Base-by-base conservation (phyloP, 2,888 invertebrate species). In the Aphrophora alni region DNA sequence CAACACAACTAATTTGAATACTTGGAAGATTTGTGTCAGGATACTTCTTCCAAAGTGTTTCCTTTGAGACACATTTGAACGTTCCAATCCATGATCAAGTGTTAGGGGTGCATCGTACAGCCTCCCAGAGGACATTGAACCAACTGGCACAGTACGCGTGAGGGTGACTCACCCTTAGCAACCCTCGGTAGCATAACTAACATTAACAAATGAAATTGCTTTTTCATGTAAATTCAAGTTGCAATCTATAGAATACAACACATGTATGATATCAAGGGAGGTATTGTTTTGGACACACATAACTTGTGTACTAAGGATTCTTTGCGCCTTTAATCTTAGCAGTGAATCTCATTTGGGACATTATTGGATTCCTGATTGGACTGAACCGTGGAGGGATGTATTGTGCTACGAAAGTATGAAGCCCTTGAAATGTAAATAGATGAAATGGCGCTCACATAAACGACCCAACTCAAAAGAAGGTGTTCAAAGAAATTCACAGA, bases 121-220 rank as follows among this genome's bases (percentile, higher is more conserved):
- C 59, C 59, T 59, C 59, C 59, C 59, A 59, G 59, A 59, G 59
- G 59, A 59, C 59, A 21, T 59, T 59, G 59, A 59, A 59, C 59
- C 21, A 59, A n/a, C 59, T 21, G 21, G 21, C 21, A 14, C 21
- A 33, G 24, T 24, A 24, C 70, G 70, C 70, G 70, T 73, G 73
- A 28, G 73, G 73, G 73, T 73, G 73, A 73, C 73, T 73, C 73
- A 73, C 73, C 27, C 72, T 38, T 21, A 51, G 73, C 28, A n/a
- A 33, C 27, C 51, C 21, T 26, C 72, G 25, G 68, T 51, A 51
- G 44, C 73, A 51, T 59, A 72, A 51, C 78, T 51, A 78, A 73
- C 78, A 38, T 70, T 70, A 77, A 70, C 77, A 38, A 70, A 77
- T 77, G 38, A 77, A 77, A 77, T 77, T 70, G 77, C 77, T 77